Percentiles rank a stretch among this genome's conserved stretches.
Conservation (phyloP, 2,797 vertebrate species). For the Anniella stebbinsi region DNA sequence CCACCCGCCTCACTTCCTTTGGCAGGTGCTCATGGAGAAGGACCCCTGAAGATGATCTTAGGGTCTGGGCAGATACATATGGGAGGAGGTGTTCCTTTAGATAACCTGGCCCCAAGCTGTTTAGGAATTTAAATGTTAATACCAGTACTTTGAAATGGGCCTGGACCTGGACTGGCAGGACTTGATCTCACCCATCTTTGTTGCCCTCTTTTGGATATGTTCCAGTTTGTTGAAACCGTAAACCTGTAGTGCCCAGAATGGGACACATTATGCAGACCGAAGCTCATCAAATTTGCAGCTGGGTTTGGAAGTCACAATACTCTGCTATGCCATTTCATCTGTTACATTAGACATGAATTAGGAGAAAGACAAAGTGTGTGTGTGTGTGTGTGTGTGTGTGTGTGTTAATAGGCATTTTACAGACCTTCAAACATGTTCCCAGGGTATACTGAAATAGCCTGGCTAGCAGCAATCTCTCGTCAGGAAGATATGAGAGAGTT, state of each 20-base stretch:
- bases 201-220: not conserved
- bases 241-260: too few species aligned
- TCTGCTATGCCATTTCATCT: not conserved
- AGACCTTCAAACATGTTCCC: not conserved
- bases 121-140: too few species aligned
- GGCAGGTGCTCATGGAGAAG: too few species aligned
- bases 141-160: too few species aligned
- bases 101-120: too few species aligned
- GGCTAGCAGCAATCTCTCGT: not conserved
- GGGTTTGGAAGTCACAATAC: not conserved
- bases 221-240: not conserved
- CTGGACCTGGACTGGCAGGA: too few species aligned
- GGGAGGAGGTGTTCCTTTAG: too few species aligned
- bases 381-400: not conserved
- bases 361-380: not conserved
- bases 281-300: not conserved
- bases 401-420: not conserved
- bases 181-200: not conserved
- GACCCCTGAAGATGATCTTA: too few species aligned
- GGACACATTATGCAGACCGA: not conserved
- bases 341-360: not conserved
- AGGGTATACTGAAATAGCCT: not conserved
- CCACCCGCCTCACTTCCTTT: too few species aligned
- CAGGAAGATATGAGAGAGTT: not conserved
- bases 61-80: too few species aligned